Percentiles rank a stretch among this genome's conserved stretches.
These are phyloP conservation scores for Homalodisca vitripennis DNA, from an alignment of 1,140 invertebrate species.

Conservation along the genomic window DNA sequence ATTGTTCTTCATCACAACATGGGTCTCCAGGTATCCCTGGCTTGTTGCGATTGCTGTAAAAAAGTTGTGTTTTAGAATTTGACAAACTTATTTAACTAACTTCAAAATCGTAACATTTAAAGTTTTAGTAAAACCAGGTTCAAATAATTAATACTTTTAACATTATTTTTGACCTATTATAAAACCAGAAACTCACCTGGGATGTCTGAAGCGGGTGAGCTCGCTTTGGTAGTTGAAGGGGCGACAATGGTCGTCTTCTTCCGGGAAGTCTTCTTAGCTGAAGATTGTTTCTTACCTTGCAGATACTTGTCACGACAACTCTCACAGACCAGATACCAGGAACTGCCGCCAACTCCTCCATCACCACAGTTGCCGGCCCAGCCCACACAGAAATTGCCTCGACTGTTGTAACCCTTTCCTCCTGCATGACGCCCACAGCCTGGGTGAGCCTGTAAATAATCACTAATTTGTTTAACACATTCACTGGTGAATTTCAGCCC, in stretches of 20 bases:
- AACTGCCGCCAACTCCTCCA: conserved; percentile 75
- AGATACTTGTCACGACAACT: conserved; percentile 82
- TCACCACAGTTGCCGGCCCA: conserved; percentile 82
- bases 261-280: conserved; percentile 42
- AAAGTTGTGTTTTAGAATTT: too few relatives aligned
- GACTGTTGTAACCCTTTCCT: conserved; percentile 85
- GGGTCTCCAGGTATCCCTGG: conserved; percentile 56
- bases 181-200: conserved; percentile 42
- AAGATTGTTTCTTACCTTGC: conserved; percentile 54
- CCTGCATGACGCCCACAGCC: conserved; percentile 86
- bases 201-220: conserved; percentile 47
- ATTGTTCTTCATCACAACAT: conserved; percentile 87
- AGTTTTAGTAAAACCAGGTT: too few relatives aligned
- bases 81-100: too few relatives aligned
- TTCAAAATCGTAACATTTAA: too few relatives aligned
- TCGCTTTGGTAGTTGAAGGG: conserved; percentile 39
- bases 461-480: too few relatives aligned
- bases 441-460: conserved; percentile 47
- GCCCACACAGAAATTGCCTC: conserved; percentile 79
- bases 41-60: not conserved
- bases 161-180: too few relatives aligned
- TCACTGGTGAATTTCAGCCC: too few relatives aligned
- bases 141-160: too few relatives aligned
- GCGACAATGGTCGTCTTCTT: conserved; percentile 38
- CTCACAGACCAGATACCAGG: conserved; percentile 93